Evolutionary conservation across 2,797 vertebrate species (phyloP).

Genomic region (Spinibarbus caldwelli): DNA sequence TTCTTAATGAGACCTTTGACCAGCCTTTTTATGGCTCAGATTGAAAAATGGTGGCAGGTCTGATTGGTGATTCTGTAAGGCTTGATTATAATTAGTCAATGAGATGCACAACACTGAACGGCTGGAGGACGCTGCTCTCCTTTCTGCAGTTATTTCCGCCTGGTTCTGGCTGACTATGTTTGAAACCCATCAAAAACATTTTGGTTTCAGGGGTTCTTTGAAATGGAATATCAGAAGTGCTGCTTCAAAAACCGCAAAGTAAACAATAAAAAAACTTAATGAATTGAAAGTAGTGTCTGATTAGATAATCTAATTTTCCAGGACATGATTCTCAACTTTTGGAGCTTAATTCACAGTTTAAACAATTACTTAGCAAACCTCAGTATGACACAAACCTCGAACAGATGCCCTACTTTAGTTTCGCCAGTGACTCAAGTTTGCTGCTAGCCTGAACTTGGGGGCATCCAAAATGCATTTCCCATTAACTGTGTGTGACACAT

Average conservation of each 20-base stretch:
- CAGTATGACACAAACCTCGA: background rate
- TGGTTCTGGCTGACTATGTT: background rate
- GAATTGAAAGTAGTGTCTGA: background rate
- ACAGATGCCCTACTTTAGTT: slow-evolving; percentile 19
- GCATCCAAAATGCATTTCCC: slow-evolving; percentile 5
- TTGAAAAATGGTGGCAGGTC: slow-evolving; percentile 54
- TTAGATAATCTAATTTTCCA: slow-evolving; percentile 1
- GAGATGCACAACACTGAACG: background rate
- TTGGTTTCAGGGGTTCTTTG: background rate
- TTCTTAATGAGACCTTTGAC: slow-evolving; percentile 67
- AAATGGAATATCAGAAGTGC: background rate
- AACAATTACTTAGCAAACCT: background rate
- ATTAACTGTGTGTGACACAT: slow-evolving; percentile 27
- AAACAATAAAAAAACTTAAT: background rate
- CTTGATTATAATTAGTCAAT: slow-evolving; percentile 63
- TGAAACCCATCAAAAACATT: background rate
- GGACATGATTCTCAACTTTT: background rate
- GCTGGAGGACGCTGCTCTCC: background rate
- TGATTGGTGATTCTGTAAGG: slow-evolving; percentile 61
- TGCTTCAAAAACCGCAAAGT: background rate
- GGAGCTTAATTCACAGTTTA: background rate
- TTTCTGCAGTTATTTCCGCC: background rate
- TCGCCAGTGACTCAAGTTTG: slow-evolving; percentile 16
- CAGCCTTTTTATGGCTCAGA: slow-evolving; percentile 47
- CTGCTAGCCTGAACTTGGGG: background rate